Conservation (phyloP, 2,888 invertebrate genomes). For the Lepidochrysops patricia region DNA sequence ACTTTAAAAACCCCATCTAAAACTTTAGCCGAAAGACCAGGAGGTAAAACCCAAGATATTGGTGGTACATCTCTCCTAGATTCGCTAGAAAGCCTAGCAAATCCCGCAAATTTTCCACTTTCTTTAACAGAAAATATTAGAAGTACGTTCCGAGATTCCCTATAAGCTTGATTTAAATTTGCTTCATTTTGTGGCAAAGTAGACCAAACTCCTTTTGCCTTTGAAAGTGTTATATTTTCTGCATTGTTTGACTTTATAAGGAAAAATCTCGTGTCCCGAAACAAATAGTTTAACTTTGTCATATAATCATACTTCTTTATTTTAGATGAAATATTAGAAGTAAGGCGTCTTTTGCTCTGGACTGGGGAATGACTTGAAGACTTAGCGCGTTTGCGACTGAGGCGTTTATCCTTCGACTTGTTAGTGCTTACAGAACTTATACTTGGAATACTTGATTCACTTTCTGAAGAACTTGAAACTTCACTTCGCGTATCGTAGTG, state of each 20-base stretch:
- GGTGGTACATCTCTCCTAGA: slow-evolving; percentile 92
- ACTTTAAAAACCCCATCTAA: slow-evolving; percentile 96
- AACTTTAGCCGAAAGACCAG: slow-evolving; percentile 92
- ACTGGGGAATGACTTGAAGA: slow-evolving; percentile 57
- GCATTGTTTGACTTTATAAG: slow-evolving; percentile 98
- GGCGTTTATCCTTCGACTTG: slow-evolving; percentile 76
- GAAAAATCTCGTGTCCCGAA: slow-evolving; percentile 95
- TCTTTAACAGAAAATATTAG: slow-evolving; percentile 98
- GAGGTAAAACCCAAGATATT: slow-evolving; percentile 95
- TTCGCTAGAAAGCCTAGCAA: slow-evolving; percentile 91
- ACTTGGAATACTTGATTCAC: slow-evolving; percentile 81
- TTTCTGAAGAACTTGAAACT: slow-evolving; percentile 87
- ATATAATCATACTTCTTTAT: slow-evolving; percentile 87
- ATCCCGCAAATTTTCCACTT: slow-evolving; percentile 96
- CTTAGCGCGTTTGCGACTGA: slow-evolving; percentile 72
- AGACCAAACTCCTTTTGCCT: slow-evolving; percentile 97
- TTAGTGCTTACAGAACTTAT: slow-evolving; percentile 85
- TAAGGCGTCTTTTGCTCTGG: slow-evolving; percentile 50
- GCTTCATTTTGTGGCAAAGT: slow-evolving; percentile 97
- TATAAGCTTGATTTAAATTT: slow-evolving; percentile 94
- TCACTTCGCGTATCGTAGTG: slow-evolving; percentile 91
- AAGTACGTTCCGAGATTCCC: slow-evolving; percentile 94
- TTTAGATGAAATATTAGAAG: slow-evolving; percentile 43
- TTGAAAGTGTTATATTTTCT: slow-evolving; percentile 95
- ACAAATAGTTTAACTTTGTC: slow-evolving; percentile 93